Percentiles rank a stretch among this genome's conserved stretches.
Conservation (phyloP, 2,113 vertebrate species). For the Sigmodon hispidus region DNA sequence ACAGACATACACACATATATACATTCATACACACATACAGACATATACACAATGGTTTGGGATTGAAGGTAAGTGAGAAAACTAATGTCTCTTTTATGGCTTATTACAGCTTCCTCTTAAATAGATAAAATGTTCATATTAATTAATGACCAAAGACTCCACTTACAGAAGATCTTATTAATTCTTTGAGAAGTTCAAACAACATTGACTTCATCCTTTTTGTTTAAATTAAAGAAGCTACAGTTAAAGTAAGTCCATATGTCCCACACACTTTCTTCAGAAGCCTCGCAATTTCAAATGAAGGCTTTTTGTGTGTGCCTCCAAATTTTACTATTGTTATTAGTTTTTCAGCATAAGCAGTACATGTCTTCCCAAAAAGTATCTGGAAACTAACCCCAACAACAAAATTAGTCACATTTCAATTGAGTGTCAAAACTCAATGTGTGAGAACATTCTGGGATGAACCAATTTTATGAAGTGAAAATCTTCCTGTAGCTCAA, state of each 20-base stretch:
- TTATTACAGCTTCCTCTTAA: conserved; percentile 29
- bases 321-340: conserved; percentile 1
- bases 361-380: not conserved
- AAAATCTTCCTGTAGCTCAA: not conserved
- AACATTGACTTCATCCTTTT: not conserved
- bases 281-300: not conserved
- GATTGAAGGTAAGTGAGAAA: conserved; percentile 6
- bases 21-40: not conserved
- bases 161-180: not conserved
- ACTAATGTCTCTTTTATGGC: conserved; percentile 1
- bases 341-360: not conserved
- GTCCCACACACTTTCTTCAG: not conserved
- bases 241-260: not conserved
- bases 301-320: not conserved
- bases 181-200: not conserved
- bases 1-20: not conserved
- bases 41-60: not conserved
- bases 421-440: not conserved
- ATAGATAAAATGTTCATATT: conserved; percentile 15
- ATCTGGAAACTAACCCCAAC: conserved; percentile 4
- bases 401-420: conserved; percentile 31
- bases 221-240: not conserved
- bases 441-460: not conserved
- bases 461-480: not conserved
- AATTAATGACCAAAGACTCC: not conserved